Conservation (phyloP, 2,797 vertebrate species). For the Epinephelus coioides region DNA sequence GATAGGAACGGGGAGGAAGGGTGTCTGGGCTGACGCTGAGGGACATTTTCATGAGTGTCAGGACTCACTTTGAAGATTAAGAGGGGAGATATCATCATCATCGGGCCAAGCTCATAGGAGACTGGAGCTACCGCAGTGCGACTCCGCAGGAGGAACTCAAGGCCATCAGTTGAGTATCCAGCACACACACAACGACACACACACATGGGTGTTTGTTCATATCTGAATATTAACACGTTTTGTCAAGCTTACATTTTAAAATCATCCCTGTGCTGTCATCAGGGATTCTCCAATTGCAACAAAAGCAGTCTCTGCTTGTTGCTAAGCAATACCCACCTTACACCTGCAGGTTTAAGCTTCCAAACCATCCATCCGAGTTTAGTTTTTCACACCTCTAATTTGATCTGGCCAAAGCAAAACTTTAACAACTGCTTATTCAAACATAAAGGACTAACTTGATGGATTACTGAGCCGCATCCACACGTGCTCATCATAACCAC, state of each 20-base stretch:
- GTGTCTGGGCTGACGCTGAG: slow-evolving; percentile 32
- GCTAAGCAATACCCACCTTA: slow-evolving; percentile 71
- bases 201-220: slow-evolving; percentile 6
- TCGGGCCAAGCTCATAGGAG: slow-evolving; percentile 38
- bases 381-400: slow-evolving; percentile 11
- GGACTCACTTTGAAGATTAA: slow-evolving; percentile 82
- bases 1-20: slow-evolving; percentile 33
- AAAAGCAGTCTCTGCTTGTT: slow-evolving; percentile 64
- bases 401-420: slow-evolving; percentile 20
- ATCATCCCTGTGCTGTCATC: not conserved
- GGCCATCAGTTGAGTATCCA: slow-evolving; percentile 35
- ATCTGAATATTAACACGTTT: slow-evolving; percentile 42
- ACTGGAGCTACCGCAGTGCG: slow-evolving; percentile 47
- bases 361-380: not conserved
- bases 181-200: slow-evolving; percentile 13
- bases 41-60: slow-evolving; percentile 67
- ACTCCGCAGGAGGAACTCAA: slow-evolving; percentile 35
- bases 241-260: slow-evolving; percentile 23
- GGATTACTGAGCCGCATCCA: not conserved
- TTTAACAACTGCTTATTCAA: not conserved
- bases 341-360: slow-evolving; percentile 37
- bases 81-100: slow-evolving; percentile 57
- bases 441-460: slow-evolving; percentile 1
- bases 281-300: slow-evolving; percentile 17
- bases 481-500: slow-evolving; percentile 38